Percentiles rank a stretch among this genome's conserved stretches.
These are phyloP conservation scores for Macrotrachela quadricornifera DNA, from an alignment of 1,140 invertebrate species.

Conservation along the genomic window DNA sequence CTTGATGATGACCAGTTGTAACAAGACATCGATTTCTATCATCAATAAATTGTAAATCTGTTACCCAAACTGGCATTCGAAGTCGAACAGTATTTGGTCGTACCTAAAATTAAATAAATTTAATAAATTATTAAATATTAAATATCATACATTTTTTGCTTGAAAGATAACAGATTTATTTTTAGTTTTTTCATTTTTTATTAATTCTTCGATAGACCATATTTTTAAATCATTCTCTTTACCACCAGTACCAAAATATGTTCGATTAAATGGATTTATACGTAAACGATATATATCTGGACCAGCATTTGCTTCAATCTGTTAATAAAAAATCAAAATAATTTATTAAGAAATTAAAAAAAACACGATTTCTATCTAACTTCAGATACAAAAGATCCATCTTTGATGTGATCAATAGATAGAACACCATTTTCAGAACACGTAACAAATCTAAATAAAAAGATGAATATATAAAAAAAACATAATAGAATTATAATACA, in stretches of 20 bases:
- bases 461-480: too few relatives aligned
- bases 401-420: too few relatives aligned
- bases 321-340: too few relatives aligned
- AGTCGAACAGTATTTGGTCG: constrained; percentile 28
- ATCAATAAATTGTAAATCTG: constrained; percentile 42
- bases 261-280: constrained; percentile 25
- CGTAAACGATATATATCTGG: constrained; percentile 34
- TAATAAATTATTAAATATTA: background rate
- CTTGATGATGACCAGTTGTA: constrained; percentile 46
- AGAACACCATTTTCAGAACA: too few relatives aligned
- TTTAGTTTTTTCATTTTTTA: constrained; percentile 13
- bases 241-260: constrained; percentile 45
- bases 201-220: constrained; percentile 40
- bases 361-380: too few relatives aligned
- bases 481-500: too few relatives aligned
- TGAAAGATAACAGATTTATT: constrained; percentile 31
- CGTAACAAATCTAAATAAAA: too few relatives aligned
- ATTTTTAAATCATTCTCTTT: constrained; percentile 50
- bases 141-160: constrained; percentile 43
- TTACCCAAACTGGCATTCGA: constrained; percentile 53
- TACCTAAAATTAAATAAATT: too few relatives aligned
- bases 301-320: constrained; percentile 14
- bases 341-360: too few relatives aligned
- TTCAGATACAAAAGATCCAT: too few relatives aligned
- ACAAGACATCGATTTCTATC: constrained; percentile 35